Conservation (phyloP, 2,888 invertebrate species). For the Synergus japonicus region DNA sequence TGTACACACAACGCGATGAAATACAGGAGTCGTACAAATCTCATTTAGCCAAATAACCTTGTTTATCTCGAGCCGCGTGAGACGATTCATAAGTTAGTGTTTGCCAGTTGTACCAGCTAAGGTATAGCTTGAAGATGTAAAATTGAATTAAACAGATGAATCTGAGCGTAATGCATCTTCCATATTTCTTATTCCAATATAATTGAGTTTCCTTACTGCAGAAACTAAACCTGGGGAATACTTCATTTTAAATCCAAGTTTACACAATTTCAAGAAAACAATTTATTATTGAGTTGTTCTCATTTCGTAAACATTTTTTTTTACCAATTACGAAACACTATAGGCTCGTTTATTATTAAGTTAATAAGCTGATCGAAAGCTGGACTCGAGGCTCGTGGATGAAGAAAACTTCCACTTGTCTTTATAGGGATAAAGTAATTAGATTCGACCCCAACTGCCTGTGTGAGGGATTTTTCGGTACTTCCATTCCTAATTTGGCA, state of each 20-base stretch:
- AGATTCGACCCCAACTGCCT: constrained; percentile 59
- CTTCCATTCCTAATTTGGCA: constrained; percentile 67
- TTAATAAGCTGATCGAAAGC: constrained; percentile 8
- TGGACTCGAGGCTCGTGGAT: constrained; percentile 5
- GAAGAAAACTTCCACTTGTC: constrained; percentile 35
- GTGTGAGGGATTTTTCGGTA: constrained; percentile 58
- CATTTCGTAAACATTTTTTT: too few species aligned
- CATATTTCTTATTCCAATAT: too few species aligned
- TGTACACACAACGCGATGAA: background rate
- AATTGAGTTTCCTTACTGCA: too few species aligned
- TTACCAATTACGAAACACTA: constrained; percentile 14
- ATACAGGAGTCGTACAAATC: constrained; percentile 35
- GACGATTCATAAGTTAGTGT: constrained; percentile 33
- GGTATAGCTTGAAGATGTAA: constrained; percentile 12
- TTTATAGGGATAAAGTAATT: constrained; percentile 70
- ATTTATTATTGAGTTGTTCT: too few species aligned
- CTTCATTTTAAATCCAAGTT: too few species aligned
- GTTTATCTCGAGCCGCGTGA: constrained; percentile 17
- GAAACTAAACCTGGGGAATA: too few species aligned
- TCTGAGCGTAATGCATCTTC: too few species aligned
- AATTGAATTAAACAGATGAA: background rate
- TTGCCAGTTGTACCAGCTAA: background rate
- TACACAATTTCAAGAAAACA: too few species aligned
- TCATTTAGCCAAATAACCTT: constrained; percentile 17
- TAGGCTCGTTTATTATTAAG: constrained; percentile 8